Evolutionary conservation across 1,140 invertebrate genomes (phyloP).

Genomic region (Macrosteles quadrilineatus): DNA sequence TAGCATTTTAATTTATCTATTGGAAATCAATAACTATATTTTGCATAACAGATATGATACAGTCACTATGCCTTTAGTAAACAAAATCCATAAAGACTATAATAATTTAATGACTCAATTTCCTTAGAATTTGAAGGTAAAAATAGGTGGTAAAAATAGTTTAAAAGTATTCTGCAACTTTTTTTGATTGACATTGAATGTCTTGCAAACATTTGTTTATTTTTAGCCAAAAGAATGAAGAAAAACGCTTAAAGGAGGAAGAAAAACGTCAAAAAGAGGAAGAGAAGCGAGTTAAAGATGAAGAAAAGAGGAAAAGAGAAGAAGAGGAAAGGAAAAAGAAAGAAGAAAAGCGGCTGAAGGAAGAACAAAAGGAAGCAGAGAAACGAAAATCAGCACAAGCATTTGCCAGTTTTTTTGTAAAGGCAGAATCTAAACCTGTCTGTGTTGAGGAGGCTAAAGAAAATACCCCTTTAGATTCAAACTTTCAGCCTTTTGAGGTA

Average conservation of each 20-base stretch:
- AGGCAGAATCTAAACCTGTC: conserved; percentile 45
- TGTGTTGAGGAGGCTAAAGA: conserved; percentile 45
- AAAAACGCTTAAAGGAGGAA: conserved; percentile 28
- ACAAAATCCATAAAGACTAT: no score
- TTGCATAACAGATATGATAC: no score
- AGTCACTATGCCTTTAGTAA: no score
- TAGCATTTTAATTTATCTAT: no score
- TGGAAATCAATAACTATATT: no score
- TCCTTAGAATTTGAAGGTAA: no score
- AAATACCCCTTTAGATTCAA: conserved; percentile 29
- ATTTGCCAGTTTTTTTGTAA: conserved; percentile 31
- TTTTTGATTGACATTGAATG: no score
- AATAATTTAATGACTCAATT: no score
- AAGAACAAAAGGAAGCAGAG: conserved; percentile 46
- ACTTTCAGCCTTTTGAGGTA: conserved; percentile 26
- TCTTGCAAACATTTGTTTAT: no score
- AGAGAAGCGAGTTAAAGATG: conserved; percentile 49
- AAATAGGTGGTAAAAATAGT: no score
- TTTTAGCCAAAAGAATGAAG: conserved; percentile 28
- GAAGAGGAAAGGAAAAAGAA: conserved; percentile 72
- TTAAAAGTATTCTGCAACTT: no score
- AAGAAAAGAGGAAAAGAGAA: conserved; percentile 58
- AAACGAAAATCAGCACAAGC: conserved; percentile 46
- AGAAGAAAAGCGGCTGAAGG: conserved; percentile 61
- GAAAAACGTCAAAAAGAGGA: conserved; percentile 38